A percentile compares a stretch with the other conserved stretches of the same genome.
Evolutionary conservation across 2,888 invertebrate genomes (phyloP).

Genomic region (Rhagophthalmus giganteus): DNA sequence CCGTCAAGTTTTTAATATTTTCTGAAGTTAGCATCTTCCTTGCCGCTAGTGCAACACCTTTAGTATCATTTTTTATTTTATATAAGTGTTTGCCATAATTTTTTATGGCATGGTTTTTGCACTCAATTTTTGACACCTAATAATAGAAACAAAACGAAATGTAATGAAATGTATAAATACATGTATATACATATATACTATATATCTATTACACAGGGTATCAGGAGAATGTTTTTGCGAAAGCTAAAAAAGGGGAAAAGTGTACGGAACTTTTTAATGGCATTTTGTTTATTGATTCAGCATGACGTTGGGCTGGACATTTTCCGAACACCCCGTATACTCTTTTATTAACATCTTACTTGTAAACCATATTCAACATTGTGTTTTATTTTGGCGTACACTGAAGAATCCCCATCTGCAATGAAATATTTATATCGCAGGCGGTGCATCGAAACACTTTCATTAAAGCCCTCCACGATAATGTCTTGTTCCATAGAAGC

Average conservation of each 20-base stretch:
- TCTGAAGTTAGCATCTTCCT: constrained; percentile 2
- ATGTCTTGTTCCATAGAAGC: constrained; percentile 5
- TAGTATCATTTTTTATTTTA: constrained; percentile 5
- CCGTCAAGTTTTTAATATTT: not conserved
- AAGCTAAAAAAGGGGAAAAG: no score
- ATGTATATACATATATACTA: no score
- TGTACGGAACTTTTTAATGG: no score
- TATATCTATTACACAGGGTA: no score
- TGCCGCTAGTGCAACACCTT: not conserved
- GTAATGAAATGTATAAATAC: no score
- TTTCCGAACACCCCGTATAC: not conserved
- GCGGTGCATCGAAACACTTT: not conserved
- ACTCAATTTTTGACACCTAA: constrained; percentile 5
- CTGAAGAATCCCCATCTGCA: constrained; percentile 4
- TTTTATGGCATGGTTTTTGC: constrained; percentile 7
- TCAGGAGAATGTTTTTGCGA: no score
- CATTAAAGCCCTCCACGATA: constrained; percentile 2
- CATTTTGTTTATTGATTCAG: no score
- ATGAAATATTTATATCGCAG: constrained; percentile 7
- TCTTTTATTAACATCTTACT: not conserved
- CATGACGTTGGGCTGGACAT: no score
- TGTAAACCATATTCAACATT: constrained; percentile 1
- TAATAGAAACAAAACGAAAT: not conserved
- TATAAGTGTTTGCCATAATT: constrained; percentile 6
- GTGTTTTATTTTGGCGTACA: constrained; percentile 3